phyloP scores from a whole-genome alignment of 2,888 invertebrate genomes.

The Eristalis arbustorum region DNA sequence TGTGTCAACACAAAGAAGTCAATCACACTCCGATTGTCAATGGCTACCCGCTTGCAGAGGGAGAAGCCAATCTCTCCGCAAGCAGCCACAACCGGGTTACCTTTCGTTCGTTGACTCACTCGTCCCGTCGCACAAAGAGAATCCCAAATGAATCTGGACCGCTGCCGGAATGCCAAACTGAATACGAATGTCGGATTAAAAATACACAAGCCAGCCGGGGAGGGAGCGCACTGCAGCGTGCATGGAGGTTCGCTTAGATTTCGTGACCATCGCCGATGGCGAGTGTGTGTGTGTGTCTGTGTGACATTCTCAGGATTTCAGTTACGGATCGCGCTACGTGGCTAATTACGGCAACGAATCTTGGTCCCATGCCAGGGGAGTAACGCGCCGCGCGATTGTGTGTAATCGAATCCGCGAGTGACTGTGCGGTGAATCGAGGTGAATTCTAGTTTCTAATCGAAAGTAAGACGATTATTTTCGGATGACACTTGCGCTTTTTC shows the following conservation, averaged over 20 bases:
- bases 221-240: not conserved
- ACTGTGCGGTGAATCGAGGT: conserved; percentile 30
- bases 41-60: not conserved
- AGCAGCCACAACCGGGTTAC: not conserved
- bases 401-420: conserved; percentile 40
- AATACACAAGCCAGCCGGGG: conserved; percentile 35
- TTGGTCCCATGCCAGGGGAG: conserved; percentile 42
- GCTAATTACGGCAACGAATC: conserved; percentile 53
- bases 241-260: not conserved
- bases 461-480: conserved; percentile 53
- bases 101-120: not conserved
- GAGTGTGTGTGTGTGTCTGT: too few species aligned
- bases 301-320: not conserved
- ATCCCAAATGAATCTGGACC: conserved; percentile 39
- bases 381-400: not conserved
- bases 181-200: conserved; percentile 54
- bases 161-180: conserved; percentile 47
- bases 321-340: conserved; percentile 3
- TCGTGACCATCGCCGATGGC: not conserved
- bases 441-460: conserved; percentile 34
- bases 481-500: conserved; percentile 13
- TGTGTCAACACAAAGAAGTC: not conserved
- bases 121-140: not conserved
- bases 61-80: not conserved
- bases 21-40: not conserved